A percentile compares a stretch with the other conserved stretches of the same genome.
Evolutionary conservation across 2,888 invertebrate species (phyloP).

Genomic region (Phyllotreta cruciferae): DNA sequence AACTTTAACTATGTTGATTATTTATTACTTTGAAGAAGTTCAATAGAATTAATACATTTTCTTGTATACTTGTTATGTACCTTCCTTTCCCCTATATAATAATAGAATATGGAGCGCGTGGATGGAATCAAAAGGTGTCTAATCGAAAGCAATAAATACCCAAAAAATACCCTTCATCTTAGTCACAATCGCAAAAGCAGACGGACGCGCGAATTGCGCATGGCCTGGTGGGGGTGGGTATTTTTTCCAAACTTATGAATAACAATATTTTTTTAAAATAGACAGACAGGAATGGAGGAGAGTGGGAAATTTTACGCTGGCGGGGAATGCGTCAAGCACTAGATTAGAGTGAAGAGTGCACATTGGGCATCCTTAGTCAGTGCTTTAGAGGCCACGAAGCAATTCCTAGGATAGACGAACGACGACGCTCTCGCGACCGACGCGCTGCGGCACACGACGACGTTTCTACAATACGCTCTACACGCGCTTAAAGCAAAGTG

Average conservation of each 20-base stretch:
- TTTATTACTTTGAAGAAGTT: too few species aligned
- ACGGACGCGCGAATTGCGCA: conserved; percentile 43
- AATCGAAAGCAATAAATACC: conserved; percentile 26
- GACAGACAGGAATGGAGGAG: conserved; percentile 32
- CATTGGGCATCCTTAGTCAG: conserved; percentile 58
- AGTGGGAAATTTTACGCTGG: conserved; percentile 40
- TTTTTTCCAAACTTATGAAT: conserved; percentile 33
- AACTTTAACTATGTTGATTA: too few species aligned
- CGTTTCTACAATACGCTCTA: conserved; percentile 38
- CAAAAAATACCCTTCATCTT: conserved; percentile 49
- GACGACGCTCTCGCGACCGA: conserved; percentile 56
- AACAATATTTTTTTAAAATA: conserved; percentile 25
- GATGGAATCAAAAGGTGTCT: conserved; percentile 14
- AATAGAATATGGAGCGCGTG: neutral
- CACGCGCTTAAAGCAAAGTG: conserved; percentile 50
- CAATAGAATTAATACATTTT: too few species aligned
- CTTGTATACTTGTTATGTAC: too few species aligned
- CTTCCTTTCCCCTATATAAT: too few species aligned
- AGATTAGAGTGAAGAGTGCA: conserved; percentile 58
- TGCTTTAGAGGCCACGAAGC: conserved; percentile 61
- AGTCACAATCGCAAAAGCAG: conserved; percentile 52
- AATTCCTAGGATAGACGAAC: conserved; percentile 60
- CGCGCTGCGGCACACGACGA: conserved; percentile 54
- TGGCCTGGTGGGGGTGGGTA: conserved; percentile 50
- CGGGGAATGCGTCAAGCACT: conserved; percentile 56